Evolutionary conservation across 2,888 invertebrate genomes (phyloP), one percentile per base, ranked within the genome.

Genomic region (Xanthorhoe spadicearia): DNA sequence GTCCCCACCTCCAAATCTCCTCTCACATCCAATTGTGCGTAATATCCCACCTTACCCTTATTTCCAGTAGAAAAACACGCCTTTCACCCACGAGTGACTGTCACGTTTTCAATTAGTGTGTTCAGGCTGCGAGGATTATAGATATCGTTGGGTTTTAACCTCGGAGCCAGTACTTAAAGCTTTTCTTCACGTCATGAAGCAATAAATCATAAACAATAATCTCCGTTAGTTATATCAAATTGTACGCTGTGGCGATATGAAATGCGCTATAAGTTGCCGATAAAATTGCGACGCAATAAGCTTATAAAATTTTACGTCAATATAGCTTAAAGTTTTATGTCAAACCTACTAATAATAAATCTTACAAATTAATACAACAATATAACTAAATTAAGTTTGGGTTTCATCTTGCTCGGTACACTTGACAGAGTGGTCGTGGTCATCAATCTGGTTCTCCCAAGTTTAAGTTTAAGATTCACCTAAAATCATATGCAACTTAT

Each of bases 21-120:
- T 63, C 59, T 63, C 53, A 57, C 64, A 64, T 61, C 61, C 64
- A 61, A 68, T 68, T 68, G 64, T 64, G 68, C 60, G 67, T 62
- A 60, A 64, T 59, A 64, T 32, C 60, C 54, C 48, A 58, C 52
- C 57, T 54, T 64, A 53, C 63, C 57, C 54, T 54, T 46, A 55
- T 51, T 48, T 48, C 28, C 38, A 60, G 58, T 60, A 59, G 56
- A 75, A 64, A 77, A 81, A 68, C 75, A 68, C 73, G 74, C 74
- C 72, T 68, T 68, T 64, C 77, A 77, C 78, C 77, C 74, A 76
- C 77, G 73, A 75, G 80, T 77, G 76, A 77, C 76, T 78, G 86
- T 89, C 90, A 90, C 90, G 91, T 90, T 89, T 90, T 89, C 88
- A 89, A 90, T 91, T 90, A 90, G 88, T 83, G 80, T 83, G 82